A percentile compares a stretch with the other conserved stretches of the same genome.
Evolutionary conservation across 2,888 invertebrate genomes (phyloP).

Genomic region (Diaphora mendica): DNA sequence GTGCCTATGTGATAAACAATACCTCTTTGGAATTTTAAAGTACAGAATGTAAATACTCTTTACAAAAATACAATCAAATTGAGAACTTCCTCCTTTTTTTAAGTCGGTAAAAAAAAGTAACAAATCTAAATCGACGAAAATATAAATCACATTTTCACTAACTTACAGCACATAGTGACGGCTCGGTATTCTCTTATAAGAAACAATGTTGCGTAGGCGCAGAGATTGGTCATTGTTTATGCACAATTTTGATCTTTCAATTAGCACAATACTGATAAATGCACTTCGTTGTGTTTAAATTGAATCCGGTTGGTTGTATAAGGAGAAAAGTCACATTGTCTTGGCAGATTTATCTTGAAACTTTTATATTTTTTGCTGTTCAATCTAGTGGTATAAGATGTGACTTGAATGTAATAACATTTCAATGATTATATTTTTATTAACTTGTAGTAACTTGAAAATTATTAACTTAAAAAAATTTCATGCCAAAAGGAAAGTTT

Average conservation of each 20-base stretch:
- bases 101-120: too few relatives aligned
- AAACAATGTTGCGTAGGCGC: constrained; percentile 21
- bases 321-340: not conserved
- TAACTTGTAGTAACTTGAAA: too few relatives aligned
- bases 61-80: too few relatives aligned
- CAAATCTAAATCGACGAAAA: too few relatives aligned
- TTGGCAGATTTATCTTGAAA: not conserved
- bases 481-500: too few relatives aligned
- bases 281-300: constrained; percentile 20
- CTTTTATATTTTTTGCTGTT: not conserved
- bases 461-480: too few relatives aligned
- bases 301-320: not conserved
- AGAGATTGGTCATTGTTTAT: constrained; percentile 32
- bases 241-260: constrained; percentile 46
- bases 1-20: not conserved
- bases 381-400: too few relatives aligned
- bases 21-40: not conserved
- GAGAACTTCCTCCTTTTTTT: too few relatives aligned
- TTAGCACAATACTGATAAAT: constrained; percentile 36
- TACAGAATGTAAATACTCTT: not conserved
- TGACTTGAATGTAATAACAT: too few relatives aligned
- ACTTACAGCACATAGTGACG: not conserved
- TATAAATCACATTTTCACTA: too few relatives aligned
- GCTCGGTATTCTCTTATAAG: not conserved
- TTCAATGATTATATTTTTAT: too few relatives aligned